phyloP scores from a whole-genome alignment of 2,797 vertebrate species.

The Distichodus sexfasciatus region DNA sequence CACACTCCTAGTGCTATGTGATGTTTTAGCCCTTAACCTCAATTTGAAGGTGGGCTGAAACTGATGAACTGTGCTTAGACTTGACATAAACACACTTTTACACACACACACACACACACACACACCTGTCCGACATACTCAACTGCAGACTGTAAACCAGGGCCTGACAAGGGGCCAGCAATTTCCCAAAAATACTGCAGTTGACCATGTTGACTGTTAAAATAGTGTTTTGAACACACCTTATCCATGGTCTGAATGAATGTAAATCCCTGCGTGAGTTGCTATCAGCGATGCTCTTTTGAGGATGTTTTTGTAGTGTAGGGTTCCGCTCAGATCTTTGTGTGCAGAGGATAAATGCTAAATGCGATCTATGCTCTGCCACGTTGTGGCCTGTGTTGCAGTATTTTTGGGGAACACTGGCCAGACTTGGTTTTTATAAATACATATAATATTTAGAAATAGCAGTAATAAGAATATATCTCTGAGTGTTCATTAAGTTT shows the following conservation, averaged over 20 bases:
- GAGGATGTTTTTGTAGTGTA: not conserved
- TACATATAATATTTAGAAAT: not conserved
- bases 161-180: conserved; percentile 13
- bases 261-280: not conserved
- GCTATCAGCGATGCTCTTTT: not conserved
- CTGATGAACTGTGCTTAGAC: conserved; percentile 70
- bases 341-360: not conserved
- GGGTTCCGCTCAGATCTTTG: not conserved
- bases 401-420: conserved; percentile 1
- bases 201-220: conserved; percentile 4
- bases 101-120: not conserved
- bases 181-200: conserved; percentile 7
- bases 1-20: conserved; percentile 71
- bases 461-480: not conserved
- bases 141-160: conserved; percentile 24
- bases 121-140: conserved; percentile 6
- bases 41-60: conserved; percentile 70
- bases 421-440: not conserved
- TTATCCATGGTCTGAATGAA: not conserved
- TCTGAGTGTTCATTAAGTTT: not conserved
- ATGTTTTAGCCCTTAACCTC: conserved; percentile 80
- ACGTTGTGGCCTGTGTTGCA: not conserved
- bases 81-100: conserved; percentile 46
- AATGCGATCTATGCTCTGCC: not conserved
- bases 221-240: no score